These are phyloP conservation scores for Drosophila subsilvestris DNA, from an alignment of 2,888 invertebrate genomes.

Conservation along the genomic window DNA sequence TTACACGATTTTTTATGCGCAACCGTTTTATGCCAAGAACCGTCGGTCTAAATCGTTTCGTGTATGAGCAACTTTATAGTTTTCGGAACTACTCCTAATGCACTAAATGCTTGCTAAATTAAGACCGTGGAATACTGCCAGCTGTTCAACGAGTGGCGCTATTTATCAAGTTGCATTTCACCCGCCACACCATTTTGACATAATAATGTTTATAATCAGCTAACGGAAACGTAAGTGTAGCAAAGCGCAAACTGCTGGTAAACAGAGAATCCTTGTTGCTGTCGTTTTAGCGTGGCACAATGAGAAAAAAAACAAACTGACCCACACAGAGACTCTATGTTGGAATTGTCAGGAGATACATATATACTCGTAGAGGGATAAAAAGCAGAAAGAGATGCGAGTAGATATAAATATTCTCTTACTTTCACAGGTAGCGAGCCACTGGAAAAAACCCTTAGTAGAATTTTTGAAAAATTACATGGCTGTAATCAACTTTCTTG, in stretches of 20 bases:
- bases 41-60: no score
- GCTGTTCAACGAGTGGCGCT: not conserved
- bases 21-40: no score
- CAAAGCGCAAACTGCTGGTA: slow-evolving; percentile 42
- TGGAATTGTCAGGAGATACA: not conserved
- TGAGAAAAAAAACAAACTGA: no score
- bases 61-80: no score
- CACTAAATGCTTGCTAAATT: not conserved
- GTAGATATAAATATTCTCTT: no score
- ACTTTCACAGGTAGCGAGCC: not conserved
- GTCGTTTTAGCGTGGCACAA: not conserved
- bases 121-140: not conserved
- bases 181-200: slow-evolving; percentile 11
- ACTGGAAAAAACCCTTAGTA: not conserved
- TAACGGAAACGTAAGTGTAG: slow-evolving; percentile 24
- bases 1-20: no score
- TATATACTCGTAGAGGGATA: no score
- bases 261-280: not conserved
- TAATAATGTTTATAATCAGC: slow-evolving; percentile 30
- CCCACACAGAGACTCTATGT: not conserved
- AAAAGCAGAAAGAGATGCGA: no score
- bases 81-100: not conserved
- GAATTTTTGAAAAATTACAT: slow-evolving; percentile 24
- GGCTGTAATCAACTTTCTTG: slow-evolving; percentile 38
- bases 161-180: slow-evolving; percentile 14